Evolutionary conservation across 2,113 vertebrate species (phyloP).

Genomic region (Apteryx mantelli): DNA sequence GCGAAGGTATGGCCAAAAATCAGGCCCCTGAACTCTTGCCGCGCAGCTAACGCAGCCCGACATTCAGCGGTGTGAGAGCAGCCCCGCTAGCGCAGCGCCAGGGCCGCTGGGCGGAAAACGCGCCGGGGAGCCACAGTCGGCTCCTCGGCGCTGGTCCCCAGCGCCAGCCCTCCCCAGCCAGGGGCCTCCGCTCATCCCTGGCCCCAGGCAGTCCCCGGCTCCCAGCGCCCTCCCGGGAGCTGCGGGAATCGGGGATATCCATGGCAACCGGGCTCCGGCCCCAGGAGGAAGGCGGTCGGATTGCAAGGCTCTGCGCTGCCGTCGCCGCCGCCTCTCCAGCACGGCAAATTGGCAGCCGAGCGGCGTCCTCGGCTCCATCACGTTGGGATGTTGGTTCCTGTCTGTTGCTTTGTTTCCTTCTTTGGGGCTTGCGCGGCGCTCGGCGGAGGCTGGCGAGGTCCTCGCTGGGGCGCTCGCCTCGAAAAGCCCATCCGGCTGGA

Average conservation of each 20-base stretch:
- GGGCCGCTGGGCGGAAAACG: neutral
- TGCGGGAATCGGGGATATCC: constrained; percentile 94
- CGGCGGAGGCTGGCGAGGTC: neutral
- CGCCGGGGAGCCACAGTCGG: no score
- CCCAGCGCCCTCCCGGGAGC: constrained; percentile 85
- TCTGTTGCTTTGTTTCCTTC: constrained; percentile 60
- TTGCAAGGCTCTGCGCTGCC: constrained; percentile 87
- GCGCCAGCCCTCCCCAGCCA: constrained; percentile 78
- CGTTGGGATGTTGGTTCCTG: constrained; percentile 74
- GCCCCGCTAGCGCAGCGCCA: neutral
- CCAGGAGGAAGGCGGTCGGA: constrained; percentile 88
- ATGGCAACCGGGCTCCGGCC: constrained; percentile 94
- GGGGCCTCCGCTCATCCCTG: constrained; percentile 77
- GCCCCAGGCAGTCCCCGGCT: constrained; percentile 82
- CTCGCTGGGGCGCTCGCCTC: fast-evolving
- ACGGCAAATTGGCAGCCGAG: constrained; percentile 74
- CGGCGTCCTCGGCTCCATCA: constrained; percentile 57
- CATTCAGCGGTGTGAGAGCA: neutral
- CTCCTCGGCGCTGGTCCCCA: constrained; percentile 72
- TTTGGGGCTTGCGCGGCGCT: neutral
- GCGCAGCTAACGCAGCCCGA: constrained; percentile 24
- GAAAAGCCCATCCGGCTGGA: neutral
- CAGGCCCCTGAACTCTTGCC: neutral
- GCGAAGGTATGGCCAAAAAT: neutral
- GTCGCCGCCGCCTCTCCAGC: constrained; percentile 82